phyloP scores from a whole-genome alignment of 2,797 vertebrate genomes.

The Arctocebus calabarensis region DNA sequence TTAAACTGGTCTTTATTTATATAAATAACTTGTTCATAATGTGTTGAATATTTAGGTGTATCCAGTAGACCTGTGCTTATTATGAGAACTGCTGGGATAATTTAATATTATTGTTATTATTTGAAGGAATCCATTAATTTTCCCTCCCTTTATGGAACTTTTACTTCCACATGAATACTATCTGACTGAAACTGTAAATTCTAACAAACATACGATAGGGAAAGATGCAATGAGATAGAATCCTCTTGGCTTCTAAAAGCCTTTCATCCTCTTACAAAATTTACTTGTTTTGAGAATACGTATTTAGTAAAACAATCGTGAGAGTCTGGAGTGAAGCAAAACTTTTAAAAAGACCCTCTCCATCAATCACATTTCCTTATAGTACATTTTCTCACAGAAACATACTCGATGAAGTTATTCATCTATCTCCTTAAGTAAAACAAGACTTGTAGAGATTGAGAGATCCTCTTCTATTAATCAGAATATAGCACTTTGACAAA shows the following conservation, averaged over 20 bases:
- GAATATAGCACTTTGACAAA: not conserved
- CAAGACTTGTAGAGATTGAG: not conserved
- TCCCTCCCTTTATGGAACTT: constrained; percentile 64
- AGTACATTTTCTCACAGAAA: not conserved
- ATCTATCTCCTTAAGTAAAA: not conserved
- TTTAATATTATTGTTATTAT: constrained; percentile 58
- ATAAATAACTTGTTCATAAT: not conserved
- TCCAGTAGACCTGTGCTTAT: not conserved
- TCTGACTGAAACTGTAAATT: constrained; percentile 72
- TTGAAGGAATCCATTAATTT: constrained; percentile 67
- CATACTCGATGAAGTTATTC: constrained; percentile 32
- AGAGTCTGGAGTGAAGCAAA: not conserved
- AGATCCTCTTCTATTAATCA: not conserved
- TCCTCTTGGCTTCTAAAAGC: not conserved
- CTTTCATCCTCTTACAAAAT: not conserved
- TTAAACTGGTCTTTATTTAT: not conserved
- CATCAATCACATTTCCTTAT: not conserved
- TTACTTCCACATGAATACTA: constrained; percentile 54
- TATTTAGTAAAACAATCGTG: not conserved
- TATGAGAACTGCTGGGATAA: constrained; percentile 67
- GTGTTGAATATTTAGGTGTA: not conserved
- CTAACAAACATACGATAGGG: constrained; percentile 59
- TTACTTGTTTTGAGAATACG: not conserved
- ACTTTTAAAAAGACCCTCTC: not conserved
- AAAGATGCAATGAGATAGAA: not conserved